Base-by-base conservation (phyloP, 2,797 vertebrate genomes). In the Sternarchorhynchus goeldii region DNA sequence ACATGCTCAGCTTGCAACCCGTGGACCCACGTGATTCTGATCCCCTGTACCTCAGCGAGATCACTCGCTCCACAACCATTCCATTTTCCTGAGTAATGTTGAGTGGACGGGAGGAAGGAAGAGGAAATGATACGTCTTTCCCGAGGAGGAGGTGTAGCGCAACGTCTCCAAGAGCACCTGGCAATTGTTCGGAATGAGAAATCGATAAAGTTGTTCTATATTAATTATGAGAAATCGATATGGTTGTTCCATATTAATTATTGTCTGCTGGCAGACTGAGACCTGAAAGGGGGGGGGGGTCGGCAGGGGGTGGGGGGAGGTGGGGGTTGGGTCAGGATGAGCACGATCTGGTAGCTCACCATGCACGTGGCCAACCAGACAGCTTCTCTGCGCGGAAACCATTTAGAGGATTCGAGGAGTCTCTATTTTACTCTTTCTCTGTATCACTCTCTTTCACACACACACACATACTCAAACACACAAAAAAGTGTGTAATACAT, bases 141-240 rank as follows among this genome's bases (percentile, higher is more conserved):
- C 73, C 60, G 72, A 18, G 55, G 65, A 81, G 82, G 45, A 82
- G 76, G 75, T 75, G 65, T 32, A 76, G 50, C 34, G 25, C 5
- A 83, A 85, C 71, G 21, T 72, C 75, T 71, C 72, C 34, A 82
- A 84, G 76, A 56, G 81, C 75, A 78, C 32, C 79, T 3, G 83
- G 78, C 17, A 84, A 82, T 82, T 84, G 82, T 82, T 68, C 56
- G 5, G 21, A 88, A 86, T 20, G 81, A 86, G 84, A 86, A 91
- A 90, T 91, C 88, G 0, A 90, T 90, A 65, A 67, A 65, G 63
- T 70, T 80, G 84, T 64, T 88, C 83, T 18, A 74, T 85, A 88
- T 90, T 87, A 88, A 91, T 91, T 87, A 88, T 85, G 81, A 86
- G 84, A 86, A 91, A 90, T 91, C 88, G 0, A 90, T 90, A 65